Conservation (phyloP, 1,140 invertebrate genomes). For the Elymnias hypermnestra region DNA sequence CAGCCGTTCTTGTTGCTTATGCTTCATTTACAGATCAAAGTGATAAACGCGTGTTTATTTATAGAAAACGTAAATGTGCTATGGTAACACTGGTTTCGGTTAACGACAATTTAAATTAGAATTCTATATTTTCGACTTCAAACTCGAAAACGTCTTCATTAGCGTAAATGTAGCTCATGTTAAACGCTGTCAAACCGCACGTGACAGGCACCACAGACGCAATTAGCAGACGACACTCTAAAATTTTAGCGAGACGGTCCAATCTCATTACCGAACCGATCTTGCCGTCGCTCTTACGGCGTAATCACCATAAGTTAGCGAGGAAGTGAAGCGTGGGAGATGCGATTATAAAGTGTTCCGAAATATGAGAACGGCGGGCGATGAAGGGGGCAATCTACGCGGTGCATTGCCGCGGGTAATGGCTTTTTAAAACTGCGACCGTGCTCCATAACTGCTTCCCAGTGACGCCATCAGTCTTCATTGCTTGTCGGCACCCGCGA, state of each 20-base stretch:
- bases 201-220: constrained; percentile 52
- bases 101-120: too few species aligned
- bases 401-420: constrained; percentile 69
- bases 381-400: constrained; percentile 58
- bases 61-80: too few species aligned
- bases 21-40: too few species aligned
- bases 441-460: constrained; percentile 67
- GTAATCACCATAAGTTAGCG: constrained; percentile 74
- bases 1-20: too few species aligned
- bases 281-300: constrained; percentile 71
- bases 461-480: constrained; percentile 73
- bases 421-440: constrained; percentile 75
- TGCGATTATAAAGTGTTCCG: constrained; percentile 74
- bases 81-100: too few species aligned
- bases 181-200: constrained; percentile 18
- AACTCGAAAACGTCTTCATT: constrained; percentile 54
- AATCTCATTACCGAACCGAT: constrained; percentile 73
- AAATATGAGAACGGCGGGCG: constrained; percentile 63
- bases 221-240: constrained; percentile 72
- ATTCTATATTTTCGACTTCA: too few species aligned
- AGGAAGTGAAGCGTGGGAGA: constrained; percentile 70
- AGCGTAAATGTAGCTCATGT: constrained; percentile 10
- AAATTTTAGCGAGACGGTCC: constrained; percentile 71
- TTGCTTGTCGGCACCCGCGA: constrained; percentile 65
- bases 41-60: too few species aligned